Conservation (phyloP, 2,888 invertebrate species). For the Drosophila nr. medialis region DNA sequence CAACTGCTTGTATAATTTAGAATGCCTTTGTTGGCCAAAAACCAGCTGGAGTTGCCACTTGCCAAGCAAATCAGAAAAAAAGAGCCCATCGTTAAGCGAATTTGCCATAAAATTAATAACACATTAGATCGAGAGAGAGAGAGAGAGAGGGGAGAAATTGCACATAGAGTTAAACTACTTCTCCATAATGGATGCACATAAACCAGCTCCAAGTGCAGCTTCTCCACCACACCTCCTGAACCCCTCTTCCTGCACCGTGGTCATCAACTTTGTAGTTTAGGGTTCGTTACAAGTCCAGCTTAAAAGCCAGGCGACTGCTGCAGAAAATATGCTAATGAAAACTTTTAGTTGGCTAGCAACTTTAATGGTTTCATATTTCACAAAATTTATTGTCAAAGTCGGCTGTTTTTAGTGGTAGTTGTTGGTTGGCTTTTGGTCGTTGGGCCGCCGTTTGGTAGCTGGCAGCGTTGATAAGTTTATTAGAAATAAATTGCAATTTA, state of each 20-base stretch:
- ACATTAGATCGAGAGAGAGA: constrained; percentile 63
- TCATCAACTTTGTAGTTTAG: constrained; percentile 76
- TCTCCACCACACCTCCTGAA: background rate
- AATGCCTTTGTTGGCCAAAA: constrained; percentile 69
- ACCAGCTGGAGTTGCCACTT: constrained; percentile 35
- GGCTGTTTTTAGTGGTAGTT: constrained; percentile 10
- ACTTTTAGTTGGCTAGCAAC: constrained; percentile 55
- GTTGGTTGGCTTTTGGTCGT: constrained; percentile 13
- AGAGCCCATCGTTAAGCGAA: constrained; percentile 57
- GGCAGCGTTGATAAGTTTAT: constrained; percentile 77
- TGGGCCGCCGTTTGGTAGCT: constrained; percentile 62
- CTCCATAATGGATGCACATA: constrained; percentile 67
- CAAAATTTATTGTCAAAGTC: constrained; percentile 68
- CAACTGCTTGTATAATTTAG: constrained; percentile 80
- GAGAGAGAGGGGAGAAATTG: constrained; percentile 47
- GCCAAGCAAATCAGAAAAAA: constrained; percentile 8
- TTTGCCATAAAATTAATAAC: constrained; percentile 79
- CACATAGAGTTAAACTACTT: constrained; percentile 72
- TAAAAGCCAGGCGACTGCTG: constrained; percentile 7
- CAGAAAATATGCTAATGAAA: constrained; percentile 75
- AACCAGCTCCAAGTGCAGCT: constrained; percentile 32
- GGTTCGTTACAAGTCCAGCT: constrained; percentile 56
- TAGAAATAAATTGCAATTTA: constrained; percentile 81
- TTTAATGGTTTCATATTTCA: constrained; percentile 80
- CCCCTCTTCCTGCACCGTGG: background rate